Evolutionary conservation across 2,888 invertebrate species (phyloP), one percentile per base, ranked within the genome.

Genomic region (Pseudanteris insignis): DNA sequence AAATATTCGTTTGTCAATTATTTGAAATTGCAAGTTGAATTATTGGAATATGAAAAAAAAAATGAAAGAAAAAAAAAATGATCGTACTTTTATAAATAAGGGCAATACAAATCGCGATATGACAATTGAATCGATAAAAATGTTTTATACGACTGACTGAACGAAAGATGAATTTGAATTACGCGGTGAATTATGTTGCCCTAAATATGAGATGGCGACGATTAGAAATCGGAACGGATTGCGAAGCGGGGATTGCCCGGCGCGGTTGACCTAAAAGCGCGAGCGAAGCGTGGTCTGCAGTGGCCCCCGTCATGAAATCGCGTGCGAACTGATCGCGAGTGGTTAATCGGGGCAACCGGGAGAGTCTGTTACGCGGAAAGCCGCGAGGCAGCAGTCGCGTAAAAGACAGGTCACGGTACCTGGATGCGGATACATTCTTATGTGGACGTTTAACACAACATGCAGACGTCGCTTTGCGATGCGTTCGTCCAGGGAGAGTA

Each of bases 401-500:
- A 21, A 21, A 5, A 21, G 4, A 21, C 64, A 65, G 65, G 44
- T 32, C 30, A 50, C 59, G 57, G 14, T 21, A 38, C 41, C 32
- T 48, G 36, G 48, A 29, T 51, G 38, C 47, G 57, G 69, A 69
- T 46, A 47, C 67, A 72, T 73, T 65, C 70, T 70, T 73, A 67
- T 68, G 71, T 70, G 67, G 68, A 68, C 69, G 70, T 71, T 73
- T 66, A 72, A 70, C 71, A 66, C 68, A 65, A 50, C 59, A 59
- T 41, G 54, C 46, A 59, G 47, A 51, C 48, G 67, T 66, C 65
- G 68, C 64, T 68, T 62, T 64, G 64, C 68, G 71, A 70, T 73
- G 73, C 72, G 72, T 71, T 73, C 68, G 70, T 75, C 77, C 77
- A 76, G 78, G 78, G 77, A 76, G 75, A 77, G 77, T 78, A 78